Evolutionary conservation across 2,113 vertebrate species (phyloP).

Genomic region (Thamnaconus septentrionalis): DNA sequence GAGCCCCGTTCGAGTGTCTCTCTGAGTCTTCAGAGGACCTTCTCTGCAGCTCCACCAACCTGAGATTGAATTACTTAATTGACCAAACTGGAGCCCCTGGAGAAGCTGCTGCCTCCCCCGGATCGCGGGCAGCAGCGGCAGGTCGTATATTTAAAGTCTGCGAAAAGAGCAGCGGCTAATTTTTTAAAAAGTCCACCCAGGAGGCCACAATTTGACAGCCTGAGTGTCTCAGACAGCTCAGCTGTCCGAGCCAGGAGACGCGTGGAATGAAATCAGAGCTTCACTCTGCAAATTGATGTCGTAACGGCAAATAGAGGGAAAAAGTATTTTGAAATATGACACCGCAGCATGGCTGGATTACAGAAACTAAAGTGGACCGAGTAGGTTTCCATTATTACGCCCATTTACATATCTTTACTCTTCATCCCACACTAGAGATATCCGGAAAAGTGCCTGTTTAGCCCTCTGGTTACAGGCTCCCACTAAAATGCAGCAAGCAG

Average conservation of each 20-base stretch:
- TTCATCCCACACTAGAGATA: too few species aligned
- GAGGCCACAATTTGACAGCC: conserved; percentile 4
- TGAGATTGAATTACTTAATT: conserved; percentile 50
- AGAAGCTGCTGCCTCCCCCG: conserved; percentile 11
- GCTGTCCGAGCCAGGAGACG: conserved; percentile 15
- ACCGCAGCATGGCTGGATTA: too few species aligned
- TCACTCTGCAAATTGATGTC: conserved; percentile 1
- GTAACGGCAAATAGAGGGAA: too few species aligned
- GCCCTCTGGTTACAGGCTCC: too few species aligned
- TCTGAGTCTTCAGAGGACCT: neutral
- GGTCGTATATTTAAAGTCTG: conserved; percentile 42
- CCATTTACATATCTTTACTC: too few species aligned
- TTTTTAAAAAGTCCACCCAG: conserved; percentile 21
- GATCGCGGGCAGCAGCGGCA: conserved; percentile 15
- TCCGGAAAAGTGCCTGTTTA: too few species aligned
- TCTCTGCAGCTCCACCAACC: conserved; percentile 20
- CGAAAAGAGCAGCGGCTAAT: conserved; percentile 40
- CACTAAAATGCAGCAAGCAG: too few species aligned
- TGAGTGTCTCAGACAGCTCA: conserved; percentile 44
- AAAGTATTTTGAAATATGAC: too few species aligned
- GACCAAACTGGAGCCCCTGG: conserved; percentile 36
- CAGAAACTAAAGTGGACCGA: too few species aligned
- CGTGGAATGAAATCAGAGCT: conserved; percentile 35
- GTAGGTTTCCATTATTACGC: too few species aligned
- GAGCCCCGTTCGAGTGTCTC: too few species aligned